phyloP scores from a whole-genome alignment of 2,888 invertebrate species.

The Pheosia tremula region DNA sequence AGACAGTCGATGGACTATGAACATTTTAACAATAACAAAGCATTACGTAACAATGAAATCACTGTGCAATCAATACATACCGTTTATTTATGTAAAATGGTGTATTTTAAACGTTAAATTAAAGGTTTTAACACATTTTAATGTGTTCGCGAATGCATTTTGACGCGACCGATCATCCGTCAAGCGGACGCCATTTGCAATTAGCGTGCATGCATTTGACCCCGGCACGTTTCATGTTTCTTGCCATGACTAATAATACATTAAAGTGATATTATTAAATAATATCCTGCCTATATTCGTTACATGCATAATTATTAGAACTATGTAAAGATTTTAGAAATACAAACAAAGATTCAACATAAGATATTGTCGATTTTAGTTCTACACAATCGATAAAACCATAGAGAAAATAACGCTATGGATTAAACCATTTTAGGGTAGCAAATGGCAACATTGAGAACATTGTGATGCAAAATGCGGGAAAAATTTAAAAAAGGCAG shows the following conservation, averaged over 20 bases:
- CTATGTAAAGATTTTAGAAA: no score
- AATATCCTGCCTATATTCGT: no score
- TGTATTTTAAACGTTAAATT: slow-evolving; percentile 36
- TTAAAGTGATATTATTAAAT: background rate
- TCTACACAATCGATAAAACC: no score
- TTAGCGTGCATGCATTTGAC: slow-evolving; percentile 32
- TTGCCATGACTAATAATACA: slow-evolving; percentile 13
- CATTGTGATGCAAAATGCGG: no score
- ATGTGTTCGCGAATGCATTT: slow-evolving; percentile 67
- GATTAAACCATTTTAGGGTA: no score
- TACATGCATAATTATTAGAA: no score
- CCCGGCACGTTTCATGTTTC: slow-evolving; percentile 23
- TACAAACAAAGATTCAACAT: no score
- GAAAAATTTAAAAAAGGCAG: no score
- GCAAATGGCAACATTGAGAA: no score
- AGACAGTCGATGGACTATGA: slow-evolving; percentile 60
- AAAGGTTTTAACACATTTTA: slow-evolving; percentile 49
- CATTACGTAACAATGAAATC: slow-evolving; percentile 56
- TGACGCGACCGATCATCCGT: slow-evolving; percentile 67
- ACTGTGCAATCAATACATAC: slow-evolving; percentile 43
- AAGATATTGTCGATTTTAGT: no score
- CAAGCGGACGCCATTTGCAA: slow-evolving; percentile 77
- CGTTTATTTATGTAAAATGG: slow-evolving; percentile 40
- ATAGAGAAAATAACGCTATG: no score
- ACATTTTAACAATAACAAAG: slow-evolving; percentile 63